Conservation (phyloP, 2,797 vertebrate genomes). For the Nyctalus aviator region DNA sequence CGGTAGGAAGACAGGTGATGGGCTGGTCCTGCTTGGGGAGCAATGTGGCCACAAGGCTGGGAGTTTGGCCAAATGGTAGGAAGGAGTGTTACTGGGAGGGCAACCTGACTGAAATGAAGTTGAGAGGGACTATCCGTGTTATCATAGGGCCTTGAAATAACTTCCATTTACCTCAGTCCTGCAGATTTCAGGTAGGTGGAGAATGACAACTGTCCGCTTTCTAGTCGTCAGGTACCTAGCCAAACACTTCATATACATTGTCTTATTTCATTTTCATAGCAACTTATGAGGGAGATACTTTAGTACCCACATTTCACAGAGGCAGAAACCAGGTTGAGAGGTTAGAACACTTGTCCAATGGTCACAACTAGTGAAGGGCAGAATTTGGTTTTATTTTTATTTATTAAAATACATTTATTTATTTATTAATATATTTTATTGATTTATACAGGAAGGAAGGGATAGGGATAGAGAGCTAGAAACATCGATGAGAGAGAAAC, state of each 20-base stretch:
- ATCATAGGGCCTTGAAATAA: neutral
- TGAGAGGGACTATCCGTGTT: neutral
- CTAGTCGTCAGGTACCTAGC: neutral
- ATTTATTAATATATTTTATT: neutral
- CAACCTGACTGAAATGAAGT: neutral
- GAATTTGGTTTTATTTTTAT: constrained; percentile 61
- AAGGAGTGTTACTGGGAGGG: neutral
- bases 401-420: neutral
- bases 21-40: neutral
- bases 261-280: constrained; percentile 33
- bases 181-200: constrained; percentile 19
- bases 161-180: neutral
- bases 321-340: constrained; percentile 46
- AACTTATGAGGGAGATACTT: neutral
- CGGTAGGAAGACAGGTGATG: neutral
- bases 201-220: neutral
- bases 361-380: neutral
- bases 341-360: neutral
- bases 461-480: too few species aligned
- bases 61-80: neutral
- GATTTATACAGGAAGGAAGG: too few species aligned
- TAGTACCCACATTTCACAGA: constrained; percentile 47
- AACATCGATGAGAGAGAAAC: too few species aligned
- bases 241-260: neutral
- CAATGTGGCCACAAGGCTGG: constrained; percentile 3